A percentile compares a stretch with the other conserved stretches of the same genome.
phyloP scores from a whole-genome alignment of 2,797 vertebrate genomes.

The Toxotes lorentzi region DNA sequence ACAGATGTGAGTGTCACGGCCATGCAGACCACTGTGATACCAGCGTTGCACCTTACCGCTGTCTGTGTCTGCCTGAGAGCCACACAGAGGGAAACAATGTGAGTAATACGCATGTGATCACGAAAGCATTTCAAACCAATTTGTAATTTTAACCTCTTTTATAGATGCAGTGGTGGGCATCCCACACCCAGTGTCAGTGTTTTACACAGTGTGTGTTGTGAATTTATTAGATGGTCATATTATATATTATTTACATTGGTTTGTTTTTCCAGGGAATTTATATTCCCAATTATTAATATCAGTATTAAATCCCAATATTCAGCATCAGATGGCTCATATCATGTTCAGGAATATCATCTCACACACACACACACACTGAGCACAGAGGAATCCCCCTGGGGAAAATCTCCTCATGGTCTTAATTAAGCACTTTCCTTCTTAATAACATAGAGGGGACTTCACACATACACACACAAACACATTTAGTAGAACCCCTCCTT shows the following conservation, averaged over 20 bases:
- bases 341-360: background rate
- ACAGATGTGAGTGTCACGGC: constrained; percentile 93
- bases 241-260: background rate
- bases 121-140: background rate
- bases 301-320: constrained; percentile 25
- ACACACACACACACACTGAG: constrained; percentile 18
- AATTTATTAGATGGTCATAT: constrained; percentile 2
- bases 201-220: background rate
- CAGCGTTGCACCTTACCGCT: constrained; percentile 84
- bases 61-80: constrained; percentile 88
- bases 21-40: constrained; percentile 90
- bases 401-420: constrained; percentile 65
- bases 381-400: constrained; percentile 32
- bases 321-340: background rate
- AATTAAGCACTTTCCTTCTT: constrained; percentile 77
- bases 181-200: background rate
- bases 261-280: constrained; percentile 3
- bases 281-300: constrained; percentile 25
- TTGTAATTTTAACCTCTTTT: background rate
- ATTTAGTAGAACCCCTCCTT: background rate
- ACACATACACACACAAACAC: background rate
- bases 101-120: constrained; percentile 74
- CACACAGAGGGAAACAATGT: constrained; percentile 91
- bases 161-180: background rate
- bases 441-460: constrained; percentile 69